Percentiles rank a stretch among this genome's conserved stretches.
These are phyloP conservation scores for Synergus laeviventris DNA, from an alignment of 2,888 invertebrate species.

Conservation along the genomic window DNA sequence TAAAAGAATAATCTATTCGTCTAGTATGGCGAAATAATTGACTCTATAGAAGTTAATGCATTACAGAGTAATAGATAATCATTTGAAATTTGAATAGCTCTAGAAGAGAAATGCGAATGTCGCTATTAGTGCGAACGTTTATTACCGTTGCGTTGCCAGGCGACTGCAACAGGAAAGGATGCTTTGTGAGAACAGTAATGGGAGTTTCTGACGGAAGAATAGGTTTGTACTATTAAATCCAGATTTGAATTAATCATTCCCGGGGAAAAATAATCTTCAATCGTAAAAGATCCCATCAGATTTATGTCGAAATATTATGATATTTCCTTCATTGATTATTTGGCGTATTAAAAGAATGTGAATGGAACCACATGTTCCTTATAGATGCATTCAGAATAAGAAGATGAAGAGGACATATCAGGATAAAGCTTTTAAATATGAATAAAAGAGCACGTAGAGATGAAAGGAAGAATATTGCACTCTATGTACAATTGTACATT, in stretches of 20 bases:
- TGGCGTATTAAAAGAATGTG: neutral
- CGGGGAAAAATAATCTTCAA: constrained; percentile 44
- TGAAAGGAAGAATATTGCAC: neutral
- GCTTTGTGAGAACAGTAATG: neutral
- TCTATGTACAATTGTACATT: neutral
- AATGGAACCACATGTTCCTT: constrained; percentile 14
- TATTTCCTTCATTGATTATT: neutral
- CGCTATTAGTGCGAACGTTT: constrained; percentile 1
- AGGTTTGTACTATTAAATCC: constrained; percentile 24
- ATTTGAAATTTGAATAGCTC: neutral
- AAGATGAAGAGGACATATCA: constrained; percentile 16
- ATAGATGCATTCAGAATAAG: constrained; percentile 11
- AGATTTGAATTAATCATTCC: constrained; percentile 47
- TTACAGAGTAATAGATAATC: neutral
- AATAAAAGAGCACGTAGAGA: constrained; percentile 13
- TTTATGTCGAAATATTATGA: no score
- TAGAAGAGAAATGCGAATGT: neutral
- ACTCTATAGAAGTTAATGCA: neutral
- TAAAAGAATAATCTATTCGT: no score
- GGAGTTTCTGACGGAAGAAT: neutral
- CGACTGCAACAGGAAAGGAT: neutral
- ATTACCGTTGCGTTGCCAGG: constrained; percentile 18
- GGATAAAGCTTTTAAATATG: constrained; percentile 6
- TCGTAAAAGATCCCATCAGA: no score
- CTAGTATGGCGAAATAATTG: no score